A percentile compares a stretch with the other conserved stretches of the same genome.
Conservation (phyloP, 2,797 vertebrate species). For the Chloroceryle amazona region DNA sequence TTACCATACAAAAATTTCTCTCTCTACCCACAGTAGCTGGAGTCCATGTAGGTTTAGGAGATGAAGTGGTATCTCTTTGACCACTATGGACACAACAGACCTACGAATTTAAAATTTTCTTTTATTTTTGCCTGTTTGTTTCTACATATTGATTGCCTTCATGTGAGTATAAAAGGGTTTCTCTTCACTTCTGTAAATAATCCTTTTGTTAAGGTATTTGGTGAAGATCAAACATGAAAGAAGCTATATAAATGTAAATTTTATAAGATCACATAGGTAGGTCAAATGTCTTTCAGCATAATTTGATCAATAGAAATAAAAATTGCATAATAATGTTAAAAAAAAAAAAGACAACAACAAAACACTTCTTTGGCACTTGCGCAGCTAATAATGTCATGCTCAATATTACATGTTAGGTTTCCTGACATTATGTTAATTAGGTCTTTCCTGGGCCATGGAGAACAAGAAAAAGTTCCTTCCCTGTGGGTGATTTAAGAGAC, state of each 20-base stretch:
- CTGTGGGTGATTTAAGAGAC: conserved; percentile 12
- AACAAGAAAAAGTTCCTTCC: neutral
- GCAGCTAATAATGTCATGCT: conserved; percentile 22
- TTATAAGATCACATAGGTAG: neutral
- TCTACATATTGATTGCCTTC: neutral
- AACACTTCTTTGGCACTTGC: neutral
- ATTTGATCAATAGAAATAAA: conserved; percentile 3
- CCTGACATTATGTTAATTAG: conserved; percentile 61
- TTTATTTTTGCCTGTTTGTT: neutral
- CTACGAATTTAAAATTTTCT: neutral
- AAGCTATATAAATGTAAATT: neutral
- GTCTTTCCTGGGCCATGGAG: conserved; percentile 42
- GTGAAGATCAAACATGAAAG: neutral
- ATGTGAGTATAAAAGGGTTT: neutral
- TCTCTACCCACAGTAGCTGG: neutral
- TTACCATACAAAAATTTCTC: neutral
- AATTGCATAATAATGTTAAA: neutral
- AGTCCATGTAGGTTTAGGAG: neutral
- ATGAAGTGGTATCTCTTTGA: neutral
- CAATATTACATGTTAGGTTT: conserved; percentile 11
- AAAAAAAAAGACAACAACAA: neutral
- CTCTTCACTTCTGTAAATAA: neutral
- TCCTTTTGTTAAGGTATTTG: neutral
- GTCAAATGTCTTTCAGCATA: neutral
- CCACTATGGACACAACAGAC: neutral